Conservation (phyloP, 2,113 vertebrate species). For the Nicator chloris region DNA sequence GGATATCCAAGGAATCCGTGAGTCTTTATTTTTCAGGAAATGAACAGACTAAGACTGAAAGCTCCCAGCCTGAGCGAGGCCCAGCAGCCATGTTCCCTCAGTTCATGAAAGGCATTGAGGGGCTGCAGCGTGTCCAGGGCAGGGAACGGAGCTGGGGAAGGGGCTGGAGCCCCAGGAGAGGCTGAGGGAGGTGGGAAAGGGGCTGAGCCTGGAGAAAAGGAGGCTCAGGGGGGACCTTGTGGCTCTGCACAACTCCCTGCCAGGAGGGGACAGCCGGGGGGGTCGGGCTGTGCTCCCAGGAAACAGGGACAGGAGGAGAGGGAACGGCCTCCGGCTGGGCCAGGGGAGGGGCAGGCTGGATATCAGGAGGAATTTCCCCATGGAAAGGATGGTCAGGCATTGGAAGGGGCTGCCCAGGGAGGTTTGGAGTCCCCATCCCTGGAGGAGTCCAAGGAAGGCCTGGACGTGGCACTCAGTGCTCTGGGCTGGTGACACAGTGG, state of each 20-base stretch:
- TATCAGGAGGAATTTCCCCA: accelerated
- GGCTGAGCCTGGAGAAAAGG: background rate
- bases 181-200: background rate
- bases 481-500: background rate
- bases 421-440: too few species aligned
- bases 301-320: background rate
- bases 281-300: background rate
- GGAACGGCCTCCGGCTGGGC: accelerated
- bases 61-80: background rate
- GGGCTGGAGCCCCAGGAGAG: background rate
- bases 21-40: background rate
- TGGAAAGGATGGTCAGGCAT: accelerated
- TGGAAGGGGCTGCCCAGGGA: background rate
- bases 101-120: accelerated
- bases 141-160: background rate
- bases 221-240: background rate
- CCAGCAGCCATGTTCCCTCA: background rate
- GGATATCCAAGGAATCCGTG: background rate
- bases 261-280: background rate
- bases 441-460: background rate
- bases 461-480: accelerated
- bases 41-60: background rate
- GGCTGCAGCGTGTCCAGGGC: background rate
- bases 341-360: accelerated
- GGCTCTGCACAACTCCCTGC: background rate